These are phyloP conservation scores for Tipula unca DNA, from an alignment of 2,888 invertebrate species.

Conservation along the genomic window DNA sequence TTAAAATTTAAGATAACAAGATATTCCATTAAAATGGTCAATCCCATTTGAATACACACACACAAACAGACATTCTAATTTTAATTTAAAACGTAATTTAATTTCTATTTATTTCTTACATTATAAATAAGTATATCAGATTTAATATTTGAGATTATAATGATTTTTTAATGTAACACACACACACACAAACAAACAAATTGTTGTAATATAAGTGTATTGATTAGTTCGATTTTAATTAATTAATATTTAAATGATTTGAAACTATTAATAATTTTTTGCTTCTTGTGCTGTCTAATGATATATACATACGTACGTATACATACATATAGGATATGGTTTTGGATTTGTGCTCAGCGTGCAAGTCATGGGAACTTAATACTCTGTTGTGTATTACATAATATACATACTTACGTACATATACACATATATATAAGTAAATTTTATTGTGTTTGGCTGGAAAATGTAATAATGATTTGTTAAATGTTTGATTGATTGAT, in stretches of 20 bases:
- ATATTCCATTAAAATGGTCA: neutral
- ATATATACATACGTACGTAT: no score
- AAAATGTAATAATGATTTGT: neutral
- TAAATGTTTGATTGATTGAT: neutral
- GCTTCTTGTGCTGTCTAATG: neutral
- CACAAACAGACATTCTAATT: neutral
- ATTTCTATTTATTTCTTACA: neutral
- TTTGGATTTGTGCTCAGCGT: neutral
- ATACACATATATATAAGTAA: no score
- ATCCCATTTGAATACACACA: neutral
- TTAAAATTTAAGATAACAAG: neutral
- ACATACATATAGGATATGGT: neutral
- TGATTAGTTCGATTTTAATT: neutral
- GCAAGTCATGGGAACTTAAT: neutral
- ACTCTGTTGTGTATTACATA: neutral
- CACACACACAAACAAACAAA: neutral
- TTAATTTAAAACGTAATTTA: neutral
- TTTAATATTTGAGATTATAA: neutral
- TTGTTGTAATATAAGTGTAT: neutral
- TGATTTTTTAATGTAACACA: neutral
- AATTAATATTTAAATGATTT: neutral
- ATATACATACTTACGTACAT: no score
- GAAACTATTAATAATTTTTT: neutral
- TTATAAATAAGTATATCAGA: neutral
- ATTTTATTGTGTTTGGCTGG: neutral